Conservation (phyloP, 2,113 vertebrate species). For the Odocoileus hemionus region DNA sequence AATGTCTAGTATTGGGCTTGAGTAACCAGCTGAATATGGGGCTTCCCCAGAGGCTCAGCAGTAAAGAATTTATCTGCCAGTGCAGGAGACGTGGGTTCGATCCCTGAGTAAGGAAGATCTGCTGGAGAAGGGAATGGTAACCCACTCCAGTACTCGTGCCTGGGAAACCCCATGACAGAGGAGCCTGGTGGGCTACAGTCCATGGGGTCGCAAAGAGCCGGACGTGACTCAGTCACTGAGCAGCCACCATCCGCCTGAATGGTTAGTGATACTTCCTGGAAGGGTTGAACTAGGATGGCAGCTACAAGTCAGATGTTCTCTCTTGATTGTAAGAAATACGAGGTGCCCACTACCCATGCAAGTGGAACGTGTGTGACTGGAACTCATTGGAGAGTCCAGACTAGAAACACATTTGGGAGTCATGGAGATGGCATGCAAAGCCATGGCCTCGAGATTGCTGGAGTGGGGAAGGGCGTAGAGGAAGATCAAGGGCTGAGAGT, state of each 20-base stretch:
- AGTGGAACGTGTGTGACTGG: neutral
- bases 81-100: accelerated
- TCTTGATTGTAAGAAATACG: neutral
- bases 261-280: neutral
- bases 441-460: neutral
- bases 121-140: neutral
- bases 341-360: neutral
- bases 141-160: neutral
- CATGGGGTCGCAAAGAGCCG: accelerated
- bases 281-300: neutral
- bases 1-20: neutral
- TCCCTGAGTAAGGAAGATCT: neutral
- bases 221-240: neutral
- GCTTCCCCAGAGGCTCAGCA: neutral
- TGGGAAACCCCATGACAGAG: neutral
- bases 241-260: neutral
- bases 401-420: neutral
- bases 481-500: neutral
- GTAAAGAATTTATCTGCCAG: neutral
- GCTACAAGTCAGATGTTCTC: neutral
- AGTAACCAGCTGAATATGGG: neutral
- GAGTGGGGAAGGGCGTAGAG: neutral
- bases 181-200: neutral
- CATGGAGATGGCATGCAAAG: neutral
- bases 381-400: neutral